Percentiles rank a stretch among this genome's conserved stretches.
phyloP scores from a whole-genome alignment of 2,797 vertebrate genomes.

The Clarias pachynema region DNA sequence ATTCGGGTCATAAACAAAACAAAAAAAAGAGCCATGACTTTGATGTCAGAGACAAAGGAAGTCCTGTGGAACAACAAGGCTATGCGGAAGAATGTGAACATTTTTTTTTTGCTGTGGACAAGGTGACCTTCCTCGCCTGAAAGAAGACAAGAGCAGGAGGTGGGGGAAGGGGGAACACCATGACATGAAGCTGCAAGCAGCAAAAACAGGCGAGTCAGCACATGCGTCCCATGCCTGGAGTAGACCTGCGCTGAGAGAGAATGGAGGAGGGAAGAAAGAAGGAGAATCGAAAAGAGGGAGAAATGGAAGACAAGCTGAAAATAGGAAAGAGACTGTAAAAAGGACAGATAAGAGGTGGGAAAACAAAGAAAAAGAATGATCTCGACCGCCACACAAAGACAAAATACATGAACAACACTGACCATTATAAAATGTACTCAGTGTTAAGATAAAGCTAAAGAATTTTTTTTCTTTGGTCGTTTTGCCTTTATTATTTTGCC shows the following conservation, averaged over 20 bases:
- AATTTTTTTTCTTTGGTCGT: neutral
- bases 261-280: slow-evolving; percentile 47
- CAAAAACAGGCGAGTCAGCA: slow-evolving; percentile 74
- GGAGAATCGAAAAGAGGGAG: slow-evolving; percentile 66
- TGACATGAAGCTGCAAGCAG: slow-evolving; percentile 73
- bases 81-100: slow-evolving; percentile 31
- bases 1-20: neutral
- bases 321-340: neutral
- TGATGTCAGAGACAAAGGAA: slow-evolving; percentile 58
- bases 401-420: neutral
- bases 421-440: neutral
- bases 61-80: slow-evolving; percentile 65
- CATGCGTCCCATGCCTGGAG: slow-evolving; percentile 98
- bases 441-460: neutral
- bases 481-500: slow-evolving; percentile 1
- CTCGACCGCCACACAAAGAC: slow-evolving; percentile 1
- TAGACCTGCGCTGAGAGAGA: slow-evolving; percentile 84
- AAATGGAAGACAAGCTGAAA: slow-evolving; percentile 19
- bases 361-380: neutral
- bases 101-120: slow-evolving; percentile 46
- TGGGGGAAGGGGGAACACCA: slow-evolving; percentile 48
- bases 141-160: slow-evolving; percentile 35
- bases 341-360: neutral
- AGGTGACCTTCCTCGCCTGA: slow-evolving; percentile 67
- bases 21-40: slow-evolving; percentile 17